Base-by-base conservation (phyloP, 1,140 invertebrate genomes). In the Stegodyphus dumicola region DNA sequence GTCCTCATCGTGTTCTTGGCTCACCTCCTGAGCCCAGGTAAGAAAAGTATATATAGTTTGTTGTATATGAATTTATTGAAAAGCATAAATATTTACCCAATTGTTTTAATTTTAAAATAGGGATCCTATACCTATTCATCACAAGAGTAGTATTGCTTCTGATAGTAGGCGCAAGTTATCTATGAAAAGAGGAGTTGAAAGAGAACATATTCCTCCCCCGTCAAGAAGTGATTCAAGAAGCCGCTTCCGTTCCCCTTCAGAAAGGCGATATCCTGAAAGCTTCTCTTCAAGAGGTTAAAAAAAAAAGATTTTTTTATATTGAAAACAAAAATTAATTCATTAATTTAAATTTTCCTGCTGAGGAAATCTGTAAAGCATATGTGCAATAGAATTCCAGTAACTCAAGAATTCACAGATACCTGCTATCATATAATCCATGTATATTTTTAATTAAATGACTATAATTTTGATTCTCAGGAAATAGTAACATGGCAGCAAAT, bases 201-300 rank as follows among this genome's bases (percentile, higher is more conserved):
- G 51, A 5, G 18, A 48, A 17, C 33, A 70, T 56, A 15, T 48
- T 10, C 66, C 69, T 10, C 69, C 53, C 9, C 33, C 9, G 7
- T 0, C 7, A n/a, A 67, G 69, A 13, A 17, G 69, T 64, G 69
- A 52, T 51, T 33, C 69, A 18, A 81, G 70, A 73, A 73, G 69
- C 7, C 18, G 66, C 17, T 81, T 70, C 49, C 33, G n/a, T 18
- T 56, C 69, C n/a, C 15, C 33, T 11, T 15, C 77, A 10, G 78
- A 81, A 18, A 81, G 73, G 18, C 66, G 56, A n/a, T 81, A 81
- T 73, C 33, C 78, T 18, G 78, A 81, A 17, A 51, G 54, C 11
- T 51, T 73, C 5, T 51, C 33, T 33, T 33, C 69, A 15, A 56
- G 77, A 79, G 15, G 75, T 77, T 66, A n/a, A 7, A n/a, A 17